phyloP scores from a whole-genome alignment of 2,797 vertebrate genomes.

The Anguilla obscura region DNA sequence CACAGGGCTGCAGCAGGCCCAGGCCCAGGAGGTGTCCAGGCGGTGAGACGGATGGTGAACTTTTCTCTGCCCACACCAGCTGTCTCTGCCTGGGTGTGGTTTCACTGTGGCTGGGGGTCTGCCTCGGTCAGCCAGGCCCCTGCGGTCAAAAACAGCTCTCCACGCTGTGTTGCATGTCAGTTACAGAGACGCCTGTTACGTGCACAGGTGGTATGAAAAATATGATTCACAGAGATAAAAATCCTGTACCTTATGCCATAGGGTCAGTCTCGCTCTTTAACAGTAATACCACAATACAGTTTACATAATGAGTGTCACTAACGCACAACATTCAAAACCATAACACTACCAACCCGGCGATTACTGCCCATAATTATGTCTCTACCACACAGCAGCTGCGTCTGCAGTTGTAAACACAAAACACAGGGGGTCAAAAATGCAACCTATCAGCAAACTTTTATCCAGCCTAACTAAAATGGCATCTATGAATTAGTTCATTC shows the following conservation, averaged over 20 bases:
- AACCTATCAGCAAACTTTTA: background rate
- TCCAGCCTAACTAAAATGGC: background rate
- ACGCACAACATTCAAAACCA: background rate
- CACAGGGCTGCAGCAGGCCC: slow-evolving; percentile 45
- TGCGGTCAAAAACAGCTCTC: slow-evolving; percentile 60
- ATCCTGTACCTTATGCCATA: slow-evolving; percentile 44
- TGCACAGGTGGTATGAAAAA: slow-evolving; percentile 18
- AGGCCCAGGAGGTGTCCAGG: slow-evolving; percentile 37
- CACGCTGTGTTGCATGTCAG: slow-evolving; percentile 30
- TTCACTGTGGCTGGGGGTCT: slow-evolving; percentile 41
- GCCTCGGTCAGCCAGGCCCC: background rate
- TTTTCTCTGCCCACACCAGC: slow-evolving; percentile 33
- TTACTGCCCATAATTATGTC: background rate
- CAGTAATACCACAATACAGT: slow-evolving; percentile 37
- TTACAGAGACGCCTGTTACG: slow-evolving; percentile 48
- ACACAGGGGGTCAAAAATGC: background rate
- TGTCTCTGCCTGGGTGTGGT: slow-evolving; percentile 51
- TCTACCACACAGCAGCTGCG: background rate
- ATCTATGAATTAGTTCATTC: background rate
- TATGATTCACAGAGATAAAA: slow-evolving; percentile 40
- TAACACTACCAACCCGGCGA: background rate
- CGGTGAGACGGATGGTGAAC: background rate
- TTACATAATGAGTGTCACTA: background rate
- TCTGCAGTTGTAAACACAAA: background rate
- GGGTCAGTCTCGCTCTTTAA: slow-evolving; percentile 46